These are phyloP conservation scores for Brachionichthys hirsutus DNA, from an alignment of 2,113 vertebrate species.

Conservation along the genomic window DNA sequence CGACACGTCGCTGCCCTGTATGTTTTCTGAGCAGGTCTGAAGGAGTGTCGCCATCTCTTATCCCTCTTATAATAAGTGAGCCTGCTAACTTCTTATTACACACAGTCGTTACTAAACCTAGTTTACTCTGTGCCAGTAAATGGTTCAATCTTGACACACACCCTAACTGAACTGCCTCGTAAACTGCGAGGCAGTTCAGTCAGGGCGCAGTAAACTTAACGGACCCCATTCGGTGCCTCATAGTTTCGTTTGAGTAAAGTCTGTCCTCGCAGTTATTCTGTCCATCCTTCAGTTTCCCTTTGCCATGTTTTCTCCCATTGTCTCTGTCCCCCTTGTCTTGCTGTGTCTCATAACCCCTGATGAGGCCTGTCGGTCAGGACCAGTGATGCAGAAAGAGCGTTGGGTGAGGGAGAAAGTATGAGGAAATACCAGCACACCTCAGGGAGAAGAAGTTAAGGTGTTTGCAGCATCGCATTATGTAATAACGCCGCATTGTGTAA, in stretches of 20 bases:
- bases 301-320: neutral
- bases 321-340: neutral
- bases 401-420: conserved; percentile 1
- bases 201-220: too few species aligned
- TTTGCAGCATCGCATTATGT: too few species aligned
- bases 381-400: conserved; percentile 36
- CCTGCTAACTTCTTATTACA: too few species aligned
- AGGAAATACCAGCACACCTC: conserved; percentile 3
- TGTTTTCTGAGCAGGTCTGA: conserved; percentile 28
- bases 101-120: too few species aligned
- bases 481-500: too few species aligned
- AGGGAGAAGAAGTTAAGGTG: neutral
- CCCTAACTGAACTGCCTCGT: neutral
- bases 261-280: neutral
- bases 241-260: neutral
- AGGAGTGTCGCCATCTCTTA: conserved; percentile 13
- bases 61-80: too few species aligned
- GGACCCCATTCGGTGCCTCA: neutral
- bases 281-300: conserved; percentile 1
- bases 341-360: conserved; percentile 1
- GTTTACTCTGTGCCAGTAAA: neutral
- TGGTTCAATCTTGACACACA: neutral
- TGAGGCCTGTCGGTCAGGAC: conserved; percentile 31
- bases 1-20: conserved; percentile 32
- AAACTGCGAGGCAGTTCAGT: too few species aligned